Evolutionary conservation across 2,113 vertebrate species (phyloP).

Genomic region (Elachura formosa): DNA sequence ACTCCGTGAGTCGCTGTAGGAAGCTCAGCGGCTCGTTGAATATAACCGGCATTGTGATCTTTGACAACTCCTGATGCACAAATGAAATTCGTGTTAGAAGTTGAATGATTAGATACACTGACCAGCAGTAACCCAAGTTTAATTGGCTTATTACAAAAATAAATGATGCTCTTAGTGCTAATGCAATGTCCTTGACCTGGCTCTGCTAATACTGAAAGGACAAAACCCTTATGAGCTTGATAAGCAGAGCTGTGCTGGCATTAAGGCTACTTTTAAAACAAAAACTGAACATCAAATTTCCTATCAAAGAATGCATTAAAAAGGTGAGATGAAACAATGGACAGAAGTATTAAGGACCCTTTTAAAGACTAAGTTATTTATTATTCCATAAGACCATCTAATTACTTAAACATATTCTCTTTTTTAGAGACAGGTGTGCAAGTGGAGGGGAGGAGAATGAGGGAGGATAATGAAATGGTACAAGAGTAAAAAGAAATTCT

Average conservation of each 20-base stretch:
- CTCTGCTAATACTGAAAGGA: background rate
- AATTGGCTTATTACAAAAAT: conserved; percentile 22
- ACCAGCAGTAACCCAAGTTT: background rate
- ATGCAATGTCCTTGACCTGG: background rate
- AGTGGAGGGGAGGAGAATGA: fast-evolving
- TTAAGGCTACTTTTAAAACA: background rate
- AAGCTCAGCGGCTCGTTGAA: conserved; percentile 98
- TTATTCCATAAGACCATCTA: background rate
- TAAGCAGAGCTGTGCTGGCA: background rate
- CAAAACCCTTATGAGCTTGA: background rate
- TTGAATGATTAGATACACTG: background rate
- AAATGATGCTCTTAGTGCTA: background rate
- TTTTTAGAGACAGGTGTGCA: background rate
- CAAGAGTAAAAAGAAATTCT: background rate
- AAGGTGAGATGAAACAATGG: background rate
- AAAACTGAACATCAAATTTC: background rate
- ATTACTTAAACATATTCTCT: background rate
- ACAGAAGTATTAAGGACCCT: background rate
- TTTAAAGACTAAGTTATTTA: background rate
- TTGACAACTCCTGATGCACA: conserved; percentile 87
- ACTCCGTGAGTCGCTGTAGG: conserved; percentile 91
- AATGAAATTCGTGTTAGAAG: background rate
- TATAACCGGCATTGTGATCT: conserved; percentile 97
- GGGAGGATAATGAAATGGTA: background rate
- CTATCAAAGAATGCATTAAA: background rate